These are phyloP conservation scores for Geopemphigus sp. DNA, from an alignment of 1,140 invertebrate genomes.

Conservation along the genomic window DNA sequence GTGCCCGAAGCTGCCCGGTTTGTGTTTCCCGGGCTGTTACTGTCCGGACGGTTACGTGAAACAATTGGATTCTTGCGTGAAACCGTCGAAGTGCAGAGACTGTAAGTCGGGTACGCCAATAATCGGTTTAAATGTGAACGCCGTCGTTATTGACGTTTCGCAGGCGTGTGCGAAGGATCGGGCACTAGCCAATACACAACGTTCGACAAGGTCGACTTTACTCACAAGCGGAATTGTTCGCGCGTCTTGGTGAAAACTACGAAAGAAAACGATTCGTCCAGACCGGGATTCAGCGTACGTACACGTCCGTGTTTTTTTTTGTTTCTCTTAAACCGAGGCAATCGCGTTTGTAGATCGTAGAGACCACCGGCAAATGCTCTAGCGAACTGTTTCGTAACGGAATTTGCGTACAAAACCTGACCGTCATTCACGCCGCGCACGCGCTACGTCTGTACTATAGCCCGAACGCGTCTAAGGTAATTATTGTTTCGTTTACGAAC, in stretches of 20 bases:
- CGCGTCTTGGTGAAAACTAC: constrained; percentile 71
- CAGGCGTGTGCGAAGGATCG: constrained; percentile 67
- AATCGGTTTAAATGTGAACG: too few relatives aligned
- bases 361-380: constrained; percentile 40
- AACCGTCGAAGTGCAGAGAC: constrained; percentile 70
- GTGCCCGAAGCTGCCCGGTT: constrained; percentile 64
- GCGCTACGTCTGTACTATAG: constrained; percentile 15
- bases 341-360: neutral
- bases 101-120: constrained; percentile 59
- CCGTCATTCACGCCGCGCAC: constrained; percentile 1
- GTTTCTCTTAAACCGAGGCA: neutral
- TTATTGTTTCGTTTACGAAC: too few relatives aligned
- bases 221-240: constrained; percentile 74
- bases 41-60: constrained; percentile 75
- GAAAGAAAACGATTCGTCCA: constrained; percentile 52
- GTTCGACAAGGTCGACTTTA: constrained; percentile 71
- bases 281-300: constrained; percentile 36
- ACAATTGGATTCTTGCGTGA: constrained; percentile 67
- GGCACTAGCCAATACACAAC: constrained; percentile 70
- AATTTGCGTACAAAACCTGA: constrained; percentile 26
- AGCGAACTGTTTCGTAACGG: constrained; percentile 14
- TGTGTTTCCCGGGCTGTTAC: constrained; percentile 79
- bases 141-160: constrained; percentile 43
- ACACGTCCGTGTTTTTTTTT: too few relatives aligned
- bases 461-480: neutral